These are phyloP conservation scores for Paragorgia papillata DNA, from an alignment of 92 coral and sea anemone species.

Conservation along the genomic window DNA sequence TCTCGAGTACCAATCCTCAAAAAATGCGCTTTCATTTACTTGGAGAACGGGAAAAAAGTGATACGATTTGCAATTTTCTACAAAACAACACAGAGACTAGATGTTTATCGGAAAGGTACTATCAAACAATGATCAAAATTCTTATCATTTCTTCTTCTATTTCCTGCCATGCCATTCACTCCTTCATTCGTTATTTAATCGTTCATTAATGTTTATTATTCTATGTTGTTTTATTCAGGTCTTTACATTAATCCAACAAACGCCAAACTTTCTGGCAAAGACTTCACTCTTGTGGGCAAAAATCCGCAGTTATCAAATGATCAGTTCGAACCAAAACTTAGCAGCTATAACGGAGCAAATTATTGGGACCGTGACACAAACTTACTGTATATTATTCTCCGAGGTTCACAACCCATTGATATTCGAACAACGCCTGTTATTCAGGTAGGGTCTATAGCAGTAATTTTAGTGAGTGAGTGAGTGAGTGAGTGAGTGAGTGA, in stretches of 20 bases:
- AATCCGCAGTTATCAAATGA: slow-evolving; percentile 74
- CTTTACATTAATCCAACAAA: slow-evolving; percentile 76
- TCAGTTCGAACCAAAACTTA: slow-evolving; percentile 85
- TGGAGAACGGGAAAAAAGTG: slow-evolving; percentile 58
- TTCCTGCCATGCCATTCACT: not conserved
- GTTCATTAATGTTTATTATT: not conserved
- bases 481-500: no score
- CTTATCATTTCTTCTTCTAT: not conserved
- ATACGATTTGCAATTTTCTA: slow-evolving; percentile 82
- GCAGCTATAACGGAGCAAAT: slow-evolving; percentile 81
- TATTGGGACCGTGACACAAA: slow-evolving; percentile 73
- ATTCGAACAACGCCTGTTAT: slow-evolving; percentile 85
- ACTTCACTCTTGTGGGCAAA: slow-evolving; percentile 66
- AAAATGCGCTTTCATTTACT: slow-evolving; percentile 72
- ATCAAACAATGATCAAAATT: no score
- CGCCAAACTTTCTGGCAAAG: slow-evolving; percentile 62
- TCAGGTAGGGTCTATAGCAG: slow-evolving; percentile 55
- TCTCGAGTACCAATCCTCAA: slow-evolving; percentile 83
- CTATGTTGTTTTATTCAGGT: not conserved
- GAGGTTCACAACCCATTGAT: slow-evolving; percentile 79
- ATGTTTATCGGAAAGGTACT: slow-evolving; percentile 72
- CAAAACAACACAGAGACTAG: slow-evolving; percentile 79
- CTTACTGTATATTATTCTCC: slow-evolving; percentile 70
- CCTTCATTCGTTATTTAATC: not conserved
- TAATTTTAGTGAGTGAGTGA: no score